Conservation (phyloP, 1,140 invertebrate species). For the Drosophila sp. region DNA sequence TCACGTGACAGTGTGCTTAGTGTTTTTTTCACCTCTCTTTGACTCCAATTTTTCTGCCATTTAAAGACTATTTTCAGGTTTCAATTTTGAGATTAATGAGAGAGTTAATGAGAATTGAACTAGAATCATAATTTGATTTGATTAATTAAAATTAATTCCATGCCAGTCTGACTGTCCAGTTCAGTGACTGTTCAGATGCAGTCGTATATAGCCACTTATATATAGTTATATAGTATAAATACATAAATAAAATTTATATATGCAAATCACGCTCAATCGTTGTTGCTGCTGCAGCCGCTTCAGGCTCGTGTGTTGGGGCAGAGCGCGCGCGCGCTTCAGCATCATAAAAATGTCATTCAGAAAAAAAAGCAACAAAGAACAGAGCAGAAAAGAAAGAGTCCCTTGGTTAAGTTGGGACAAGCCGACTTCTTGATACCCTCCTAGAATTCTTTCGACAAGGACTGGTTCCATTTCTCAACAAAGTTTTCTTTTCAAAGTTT, state of each 20-base stretch:
- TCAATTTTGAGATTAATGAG: no score
- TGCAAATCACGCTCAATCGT: conserved; percentile 64
- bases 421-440: no score
- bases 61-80: no score
- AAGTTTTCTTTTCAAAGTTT: no score
- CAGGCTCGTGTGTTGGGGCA: conserved; percentile 67
- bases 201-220: neutral
- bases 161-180: neutral
- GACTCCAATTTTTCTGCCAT: no score
- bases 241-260: conserved; percentile 51
- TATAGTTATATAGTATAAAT: neutral
- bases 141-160: conserved; percentile 3
- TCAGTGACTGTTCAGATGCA: neutral
- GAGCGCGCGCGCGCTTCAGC: conserved; percentile 71
- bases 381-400: neutral
- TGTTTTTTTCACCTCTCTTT: no score
- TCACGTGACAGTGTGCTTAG: conserved; percentile 4
- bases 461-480: no score
- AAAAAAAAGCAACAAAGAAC: neutral
- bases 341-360: conserved; percentile 81
- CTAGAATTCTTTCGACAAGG: no score
- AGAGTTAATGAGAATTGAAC: neutral
- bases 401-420: no score
- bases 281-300: conserved; percentile 42
- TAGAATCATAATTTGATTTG: neutral